A percentile compares a stretch with the other conserved stretches of the same genome.
These are phyloP conservation scores for Jacana jacana DNA, from an alignment of 2,113 vertebrate genomes.

Conservation along the genomic window DNA sequence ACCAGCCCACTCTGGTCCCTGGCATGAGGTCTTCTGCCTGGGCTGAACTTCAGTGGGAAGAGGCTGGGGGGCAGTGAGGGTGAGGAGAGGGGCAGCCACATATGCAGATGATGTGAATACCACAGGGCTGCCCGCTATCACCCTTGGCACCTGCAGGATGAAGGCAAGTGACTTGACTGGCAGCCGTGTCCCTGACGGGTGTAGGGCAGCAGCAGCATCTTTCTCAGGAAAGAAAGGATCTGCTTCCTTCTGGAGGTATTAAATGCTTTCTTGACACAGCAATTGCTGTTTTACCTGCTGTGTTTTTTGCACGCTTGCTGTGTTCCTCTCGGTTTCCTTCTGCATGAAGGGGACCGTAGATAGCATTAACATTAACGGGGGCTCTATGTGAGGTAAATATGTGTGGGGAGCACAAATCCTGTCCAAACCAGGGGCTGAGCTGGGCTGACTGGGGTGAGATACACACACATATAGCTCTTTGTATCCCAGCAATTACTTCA, in stretches of 20 bases:
- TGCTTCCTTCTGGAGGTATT: background rate
- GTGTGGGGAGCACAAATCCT: background rate
- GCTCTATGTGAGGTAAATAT: background rate
- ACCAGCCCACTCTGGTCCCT: accelerated
- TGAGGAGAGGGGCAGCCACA: background rate
- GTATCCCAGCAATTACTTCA: background rate
- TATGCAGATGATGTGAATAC: accelerated
- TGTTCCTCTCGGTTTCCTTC: background rate
- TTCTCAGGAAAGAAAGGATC: background rate
- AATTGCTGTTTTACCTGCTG: background rate
- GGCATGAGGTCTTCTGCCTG: accelerated
- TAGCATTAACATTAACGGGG: background rate
- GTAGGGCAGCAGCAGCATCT: background rate
- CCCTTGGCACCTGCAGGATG: accelerated
- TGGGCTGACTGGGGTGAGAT: background rate
- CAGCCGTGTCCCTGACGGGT: background rate
- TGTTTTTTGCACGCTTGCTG: background rate
- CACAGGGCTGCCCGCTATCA: accelerated
- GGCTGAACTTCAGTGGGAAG: background rate
- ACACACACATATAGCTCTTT: background rate
- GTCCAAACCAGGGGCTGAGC: background rate
- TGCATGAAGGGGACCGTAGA: background rate
- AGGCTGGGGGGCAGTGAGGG: background rate
- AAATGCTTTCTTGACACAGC: background rate
- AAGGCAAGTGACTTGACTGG: background rate